phyloP scores from a whole-genome alignment of 2,113 vertebrate species.

The Mesembrinibis cayennensis region DNA sequence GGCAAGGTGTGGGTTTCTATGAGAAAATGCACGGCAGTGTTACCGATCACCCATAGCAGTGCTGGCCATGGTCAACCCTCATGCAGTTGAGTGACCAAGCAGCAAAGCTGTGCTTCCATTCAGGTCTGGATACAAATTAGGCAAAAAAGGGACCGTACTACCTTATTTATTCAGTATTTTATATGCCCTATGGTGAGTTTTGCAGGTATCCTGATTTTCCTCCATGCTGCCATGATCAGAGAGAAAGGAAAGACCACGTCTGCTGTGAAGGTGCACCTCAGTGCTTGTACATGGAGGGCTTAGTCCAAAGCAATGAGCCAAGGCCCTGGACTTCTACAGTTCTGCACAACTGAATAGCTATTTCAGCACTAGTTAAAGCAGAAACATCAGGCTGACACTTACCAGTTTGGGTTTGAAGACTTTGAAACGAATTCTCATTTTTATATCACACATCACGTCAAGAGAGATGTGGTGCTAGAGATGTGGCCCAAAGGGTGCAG shows the following conservation, averaged over 20 bases:
- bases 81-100: background rate
- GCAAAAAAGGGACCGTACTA: background rate
- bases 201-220: background rate
- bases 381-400: background rate
- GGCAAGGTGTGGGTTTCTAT: background rate
- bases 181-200: accelerated
- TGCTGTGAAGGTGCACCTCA: background rate
- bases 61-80: background rate
- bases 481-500: too few relatives aligned
- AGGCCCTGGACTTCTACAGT: background rate
- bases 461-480: background rate
- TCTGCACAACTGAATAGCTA: background rate
- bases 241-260: background rate
- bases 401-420: background rate
- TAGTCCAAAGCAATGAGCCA: background rate
- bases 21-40: background rate
- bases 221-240: accelerated
- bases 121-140: background rate
- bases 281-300: background rate
- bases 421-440: background rate
- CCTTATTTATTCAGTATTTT: background rate
- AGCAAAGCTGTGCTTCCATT: background rate
- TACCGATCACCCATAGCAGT: accelerated
- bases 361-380: background rate
- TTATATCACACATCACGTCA: background rate